These are phyloP conservation scores for Dynastes maya DNA, from an alignment of 2,888 invertebrate species.

Conservation along the genomic window DNA sequence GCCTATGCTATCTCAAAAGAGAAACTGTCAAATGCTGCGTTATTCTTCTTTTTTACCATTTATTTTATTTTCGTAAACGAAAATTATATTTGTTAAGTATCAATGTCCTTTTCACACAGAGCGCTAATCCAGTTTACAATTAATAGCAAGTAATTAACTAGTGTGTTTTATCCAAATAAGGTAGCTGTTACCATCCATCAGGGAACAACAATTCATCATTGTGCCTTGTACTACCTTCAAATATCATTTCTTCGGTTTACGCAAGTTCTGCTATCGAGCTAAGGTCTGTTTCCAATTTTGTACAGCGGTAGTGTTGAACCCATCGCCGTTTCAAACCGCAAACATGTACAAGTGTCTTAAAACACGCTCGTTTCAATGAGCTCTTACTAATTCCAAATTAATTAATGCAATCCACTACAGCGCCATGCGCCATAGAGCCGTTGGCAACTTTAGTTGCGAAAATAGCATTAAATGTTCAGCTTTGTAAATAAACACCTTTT, in stretches of 20 bases:
- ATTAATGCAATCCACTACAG: not conserved
- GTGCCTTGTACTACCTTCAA: not conserved
- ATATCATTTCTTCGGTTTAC: not conserved
- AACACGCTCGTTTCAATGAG: not conserved
- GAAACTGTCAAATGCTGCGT: too few species aligned
- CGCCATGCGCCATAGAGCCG: not conserved
- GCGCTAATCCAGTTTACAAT: too few species aligned
- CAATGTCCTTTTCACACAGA: too few species aligned
- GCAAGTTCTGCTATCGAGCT: not conserved
- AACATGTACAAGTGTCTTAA: not conserved
- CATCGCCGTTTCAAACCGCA: not conserved
- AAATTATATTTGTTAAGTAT: too few species aligned
- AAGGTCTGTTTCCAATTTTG: not conserved
- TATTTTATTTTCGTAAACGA: too few species aligned
- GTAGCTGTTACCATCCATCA: slow-evolving; percentile 4
- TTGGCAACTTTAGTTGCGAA: not conserved
- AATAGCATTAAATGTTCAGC: not conserved
- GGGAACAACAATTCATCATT: slow-evolving; percentile 7
- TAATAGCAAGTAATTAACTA: too few species aligned
- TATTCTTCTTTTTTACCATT: too few species aligned
- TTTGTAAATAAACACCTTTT: not conserved
- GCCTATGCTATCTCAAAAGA: too few species aligned
- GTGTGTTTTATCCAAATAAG: not conserved
- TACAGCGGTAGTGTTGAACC: not conserved
- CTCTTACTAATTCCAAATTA: not conserved